These are phyloP conservation scores for Folsomia manolachei DNA, from an alignment of 2,888 invertebrate genomes.

Conservation along the genomic window DNA sequence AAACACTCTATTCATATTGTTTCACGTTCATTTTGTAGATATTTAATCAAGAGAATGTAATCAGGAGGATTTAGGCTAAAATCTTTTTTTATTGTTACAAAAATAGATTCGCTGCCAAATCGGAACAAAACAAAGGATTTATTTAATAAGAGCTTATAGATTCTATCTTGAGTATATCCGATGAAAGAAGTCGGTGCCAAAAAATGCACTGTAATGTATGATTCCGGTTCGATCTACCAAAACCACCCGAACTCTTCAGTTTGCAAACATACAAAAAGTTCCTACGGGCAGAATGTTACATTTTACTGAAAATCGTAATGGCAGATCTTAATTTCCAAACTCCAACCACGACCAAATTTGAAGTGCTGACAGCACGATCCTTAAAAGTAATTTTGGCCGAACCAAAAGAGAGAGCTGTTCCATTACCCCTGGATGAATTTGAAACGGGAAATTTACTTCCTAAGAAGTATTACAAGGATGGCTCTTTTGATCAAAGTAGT, in stretches of 20 bases:
- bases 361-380: background rate
- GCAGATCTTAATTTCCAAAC: too few relatives aligned
- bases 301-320: too few relatives aligned
- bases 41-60: too few relatives aligned
- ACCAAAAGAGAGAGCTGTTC: background rate
- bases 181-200: too few relatives aligned
- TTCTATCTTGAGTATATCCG: too few relatives aligned
- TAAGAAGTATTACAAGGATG: background rate
- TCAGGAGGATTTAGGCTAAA: too few relatives aligned
- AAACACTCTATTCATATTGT: too few relatives aligned
- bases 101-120: background rate
- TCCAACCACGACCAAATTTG: background rate
- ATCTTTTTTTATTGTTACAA: background rate
- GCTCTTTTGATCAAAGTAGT: constrained; percentile 25
- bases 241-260: background rate
- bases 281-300: too few relatives aligned
- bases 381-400: background rate
- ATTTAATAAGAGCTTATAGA: too few relatives aligned
- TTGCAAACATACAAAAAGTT: background rate
- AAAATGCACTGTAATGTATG: too few relatives aligned
- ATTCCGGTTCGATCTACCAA: background rate
- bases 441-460: background rate
- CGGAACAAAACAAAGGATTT: background rate
- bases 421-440: background rate
- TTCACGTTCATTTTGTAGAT: too few relatives aligned